phyloP scores from a whole-genome alignment of 2,797 vertebrate species.

The Gastrophryne carolinensis region DNA sequence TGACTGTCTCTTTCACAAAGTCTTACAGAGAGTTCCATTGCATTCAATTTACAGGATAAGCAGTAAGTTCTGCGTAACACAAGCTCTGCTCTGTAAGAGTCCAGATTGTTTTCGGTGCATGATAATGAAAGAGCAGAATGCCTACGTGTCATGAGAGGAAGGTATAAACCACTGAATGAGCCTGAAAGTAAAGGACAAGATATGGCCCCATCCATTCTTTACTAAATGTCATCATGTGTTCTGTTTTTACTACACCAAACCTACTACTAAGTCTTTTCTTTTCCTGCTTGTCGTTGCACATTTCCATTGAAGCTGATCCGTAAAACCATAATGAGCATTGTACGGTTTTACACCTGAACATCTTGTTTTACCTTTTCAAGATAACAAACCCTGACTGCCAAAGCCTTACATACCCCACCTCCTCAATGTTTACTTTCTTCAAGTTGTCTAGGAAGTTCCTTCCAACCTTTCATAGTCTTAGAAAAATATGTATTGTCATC shows the following conservation, averaged over 20 bases:
- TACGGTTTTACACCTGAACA: conserved; percentile 17
- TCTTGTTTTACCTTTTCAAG: conserved; percentile 3
- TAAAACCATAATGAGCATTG: conserved; percentile 8
- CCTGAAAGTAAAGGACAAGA: background rate
- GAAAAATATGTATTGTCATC: background rate
- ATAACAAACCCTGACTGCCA: conserved; percentile 4
- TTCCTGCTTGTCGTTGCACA: background rate
- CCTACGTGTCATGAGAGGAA: background rate
- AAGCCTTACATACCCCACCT: background rate
- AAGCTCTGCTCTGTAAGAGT: conserved; percentile 1
- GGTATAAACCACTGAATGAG: background rate
- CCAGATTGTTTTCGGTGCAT: background rate
- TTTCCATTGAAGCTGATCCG: background rate
- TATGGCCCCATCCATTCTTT: conserved; percentile 2
- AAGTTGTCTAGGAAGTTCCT: background rate
- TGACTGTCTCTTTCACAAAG: conserved; percentile 23
- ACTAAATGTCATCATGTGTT: conserved; percentile 10
- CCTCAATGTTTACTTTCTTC: background rate
- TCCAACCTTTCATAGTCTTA: background rate
- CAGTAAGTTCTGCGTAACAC: background rate
- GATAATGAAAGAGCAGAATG: background rate
- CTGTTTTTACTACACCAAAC: background rate
- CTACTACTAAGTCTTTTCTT: background rate
- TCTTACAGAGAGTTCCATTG: conserved; percentile 13
- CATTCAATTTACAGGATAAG: background rate